These are phyloP conservation scores for Erebia palarica DNA, from an alignment of 2,888 invertebrate species.

Conservation along the genomic window DNA sequence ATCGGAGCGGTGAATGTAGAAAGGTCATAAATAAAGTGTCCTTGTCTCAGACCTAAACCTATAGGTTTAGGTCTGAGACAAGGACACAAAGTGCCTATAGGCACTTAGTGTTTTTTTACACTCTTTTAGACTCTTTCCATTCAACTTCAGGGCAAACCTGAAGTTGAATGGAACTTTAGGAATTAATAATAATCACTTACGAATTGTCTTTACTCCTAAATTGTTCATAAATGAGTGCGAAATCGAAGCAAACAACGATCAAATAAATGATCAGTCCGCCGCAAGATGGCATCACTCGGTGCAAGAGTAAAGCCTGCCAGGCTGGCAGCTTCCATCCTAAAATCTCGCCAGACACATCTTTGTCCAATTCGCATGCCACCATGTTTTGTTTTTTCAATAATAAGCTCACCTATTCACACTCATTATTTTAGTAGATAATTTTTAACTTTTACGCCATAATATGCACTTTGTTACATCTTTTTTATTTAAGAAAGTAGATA, in stretches of 20 bases:
- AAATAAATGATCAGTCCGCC: conserved; percentile 85
- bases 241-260: conserved; percentile 85
- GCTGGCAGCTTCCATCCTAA: conserved; percentile 68
- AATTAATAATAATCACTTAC: conserved; percentile 56
- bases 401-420: conserved; percentile 12
- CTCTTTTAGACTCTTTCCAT: too few relatives aligned
- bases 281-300: conserved; percentile 71
- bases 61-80: too few relatives aligned
- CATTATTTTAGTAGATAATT: conserved; percentile 1
- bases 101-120: too few relatives aligned
- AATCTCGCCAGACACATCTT: conserved; percentile 68
- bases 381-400: conserved; percentile 45
- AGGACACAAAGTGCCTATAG: too few relatives aligned
- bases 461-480: too few relatives aligned
- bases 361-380: conserved; percentile 73
- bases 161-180: too few relatives aligned
- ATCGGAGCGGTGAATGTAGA: too few relatives aligned
- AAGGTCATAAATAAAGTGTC: too few relatives aligned
- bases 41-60: too few relatives aligned
- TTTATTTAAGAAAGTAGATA: too few relatives aligned
- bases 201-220: conserved; percentile 81
- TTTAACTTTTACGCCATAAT: background rate
- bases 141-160: too few relatives aligned
- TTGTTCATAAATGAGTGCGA: conserved; percentile 85
- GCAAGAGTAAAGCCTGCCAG: conserved; percentile 71